Conservation (phyloP, 1,140 invertebrate genomes). For the Aphaenogaster rudis region DNA sequence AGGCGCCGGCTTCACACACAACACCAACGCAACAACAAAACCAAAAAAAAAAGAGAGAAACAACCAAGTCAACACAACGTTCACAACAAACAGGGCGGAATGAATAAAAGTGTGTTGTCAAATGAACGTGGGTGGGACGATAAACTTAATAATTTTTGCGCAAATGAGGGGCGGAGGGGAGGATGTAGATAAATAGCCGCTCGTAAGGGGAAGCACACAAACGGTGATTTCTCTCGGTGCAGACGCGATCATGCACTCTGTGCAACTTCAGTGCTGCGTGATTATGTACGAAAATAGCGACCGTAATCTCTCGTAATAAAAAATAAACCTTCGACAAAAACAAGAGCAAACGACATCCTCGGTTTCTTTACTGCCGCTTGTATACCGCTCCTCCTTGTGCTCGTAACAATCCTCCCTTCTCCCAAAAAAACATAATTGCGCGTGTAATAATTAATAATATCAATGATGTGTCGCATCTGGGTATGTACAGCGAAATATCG, state of each 20-base stretch:
- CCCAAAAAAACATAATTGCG: background rate
- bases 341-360: background rate
- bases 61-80: constrained; percentile 87
- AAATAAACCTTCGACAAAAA: constrained; percentile 12
- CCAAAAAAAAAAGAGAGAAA: constrained; percentile 86
- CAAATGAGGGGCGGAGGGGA: constrained; percentile 55
- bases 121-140: constrained; percentile 52
- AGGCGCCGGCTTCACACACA: constrained; percentile 90
- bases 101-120: constrained; percentile 61
- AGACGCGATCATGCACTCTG: constrained; percentile 69
- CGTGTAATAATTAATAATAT: background rate
- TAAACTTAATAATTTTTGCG: constrained; percentile 67
- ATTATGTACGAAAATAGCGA: constrained; percentile 45
- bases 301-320: constrained; percentile 5
- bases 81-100: constrained; percentile 84
- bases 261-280: constrained; percentile 48
- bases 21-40: constrained; percentile 88
- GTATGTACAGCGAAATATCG: background rate
- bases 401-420: constrained; percentile 68
- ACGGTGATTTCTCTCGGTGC: constrained; percentile 60
- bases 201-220: constrained; percentile 32
- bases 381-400: constrained; percentile 13
- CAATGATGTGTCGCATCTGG: background rate
- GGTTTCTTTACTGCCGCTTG: background rate
- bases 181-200: constrained; percentile 41